Conservation (phyloP, 2,888 invertebrate species). For the Andrena bucephala region DNA sequence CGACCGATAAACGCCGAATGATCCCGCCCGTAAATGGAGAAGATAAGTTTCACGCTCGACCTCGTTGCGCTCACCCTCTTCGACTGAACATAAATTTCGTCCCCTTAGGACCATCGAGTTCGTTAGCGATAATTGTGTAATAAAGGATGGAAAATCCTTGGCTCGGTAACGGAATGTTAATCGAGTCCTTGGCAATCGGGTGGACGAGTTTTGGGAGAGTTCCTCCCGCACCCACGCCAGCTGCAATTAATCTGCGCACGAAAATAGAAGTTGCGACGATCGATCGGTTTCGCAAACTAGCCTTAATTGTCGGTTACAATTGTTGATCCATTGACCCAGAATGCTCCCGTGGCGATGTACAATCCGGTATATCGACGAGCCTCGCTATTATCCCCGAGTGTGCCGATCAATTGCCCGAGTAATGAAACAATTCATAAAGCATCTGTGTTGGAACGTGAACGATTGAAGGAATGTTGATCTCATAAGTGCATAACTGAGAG, state of each 20-base stretch:
- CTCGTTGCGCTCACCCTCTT: constrained; percentile 13
- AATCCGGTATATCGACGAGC: constrained; percentile 26
- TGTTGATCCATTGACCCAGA: constrained; percentile 40
- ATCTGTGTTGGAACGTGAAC: neutral
- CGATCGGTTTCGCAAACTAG: constrained; percentile 33
- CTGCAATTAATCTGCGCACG: constrained; percentile 4
- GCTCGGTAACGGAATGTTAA: neutral
- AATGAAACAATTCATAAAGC: constrained; percentile 12
- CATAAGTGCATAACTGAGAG: too few species aligned
- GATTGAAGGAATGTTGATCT: neutral
- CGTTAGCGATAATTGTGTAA: neutral
- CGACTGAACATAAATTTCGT: neutral
- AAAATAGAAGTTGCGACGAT: neutral
- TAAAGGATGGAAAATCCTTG: neutral
- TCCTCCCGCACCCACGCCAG: neutral
- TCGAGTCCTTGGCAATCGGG: neutral
- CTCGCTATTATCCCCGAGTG: constrained; percentile 12
- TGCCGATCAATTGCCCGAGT: constrained; percentile 9
- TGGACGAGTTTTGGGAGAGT: neutral
- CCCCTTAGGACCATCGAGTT: neutral
- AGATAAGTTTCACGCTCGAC: constrained; percentile 24
- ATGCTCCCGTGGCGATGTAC: constrained; percentile 10
- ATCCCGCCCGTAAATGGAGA: constrained; percentile 36
- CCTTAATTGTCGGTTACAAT: constrained; percentile 42
- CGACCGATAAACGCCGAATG: constrained; percentile 42